These are phyloP conservation scores for Spodoptera exigua DNA, from an alignment of 2,888 invertebrate species.

Conservation along the genomic window DNA sequence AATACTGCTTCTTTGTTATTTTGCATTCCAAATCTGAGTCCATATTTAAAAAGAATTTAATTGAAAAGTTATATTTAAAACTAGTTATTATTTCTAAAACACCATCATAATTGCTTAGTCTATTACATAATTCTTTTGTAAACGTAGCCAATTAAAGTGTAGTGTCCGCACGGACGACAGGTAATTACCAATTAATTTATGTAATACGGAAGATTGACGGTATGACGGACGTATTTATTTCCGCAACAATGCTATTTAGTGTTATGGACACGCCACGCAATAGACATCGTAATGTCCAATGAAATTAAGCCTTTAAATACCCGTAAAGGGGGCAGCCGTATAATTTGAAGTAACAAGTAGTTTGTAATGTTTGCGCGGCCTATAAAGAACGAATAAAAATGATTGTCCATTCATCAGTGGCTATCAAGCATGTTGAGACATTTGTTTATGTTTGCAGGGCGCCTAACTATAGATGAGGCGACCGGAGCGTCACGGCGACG, in stretches of 20 bases:
- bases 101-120: constrained; percentile 27
- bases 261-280: constrained; percentile 21
- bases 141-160: constrained; percentile 41
- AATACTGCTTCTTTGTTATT: constrained; percentile 20
- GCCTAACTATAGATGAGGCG: constrained; percentile 57
- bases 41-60: constrained; percentile 13
- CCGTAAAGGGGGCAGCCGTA: constrained; percentile 23
- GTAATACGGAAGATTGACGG: constrained; percentile 39
- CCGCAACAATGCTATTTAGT: constrained; percentile 35
- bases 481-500: constrained; percentile 36
- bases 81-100: constrained; percentile 39
- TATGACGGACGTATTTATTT: constrained; percentile 31
- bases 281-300: constrained; percentile 13
- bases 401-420: constrained; percentile 61
- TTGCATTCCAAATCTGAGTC: constrained; percentile 20
- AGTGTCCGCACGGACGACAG: constrained; percentile 44
- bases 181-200: constrained; percentile 51
- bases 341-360: constrained; percentile 22
- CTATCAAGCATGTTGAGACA: constrained; percentile 67
- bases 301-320: constrained; percentile 17
- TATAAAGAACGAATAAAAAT: constrained; percentile 48
- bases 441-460: constrained; percentile 80
- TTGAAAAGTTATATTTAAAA: constrained; percentile 14
- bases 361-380: constrained; percentile 22
- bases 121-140: constrained; percentile 47